Evolutionary conservation across 2,113 vertebrate genomes (phyloP), one percentile per base, ranked within the genome.

Genomic region (Geococcyx californianus): DNA sequence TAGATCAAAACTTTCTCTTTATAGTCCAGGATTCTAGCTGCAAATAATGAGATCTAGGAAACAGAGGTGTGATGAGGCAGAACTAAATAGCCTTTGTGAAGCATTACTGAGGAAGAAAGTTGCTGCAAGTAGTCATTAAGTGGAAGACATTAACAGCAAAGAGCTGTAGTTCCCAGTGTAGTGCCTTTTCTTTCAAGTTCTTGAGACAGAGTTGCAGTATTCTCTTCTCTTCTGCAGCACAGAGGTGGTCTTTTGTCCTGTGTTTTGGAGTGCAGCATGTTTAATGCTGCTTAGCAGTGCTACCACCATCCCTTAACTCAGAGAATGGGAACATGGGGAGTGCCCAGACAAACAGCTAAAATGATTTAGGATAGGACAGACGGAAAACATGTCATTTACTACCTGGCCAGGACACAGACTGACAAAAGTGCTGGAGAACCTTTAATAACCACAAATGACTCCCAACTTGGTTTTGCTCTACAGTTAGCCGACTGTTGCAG

Each of bases 21-120:
- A 38, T 7, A 63, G n/a, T 34, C 36, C 56, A 62, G 68, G 26
- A 84, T 86, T 90, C 70, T 59, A 40, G 45, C n/a, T 85, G 51
- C 51, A 93, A 85, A 84, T 94, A 85, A 93, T 67, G 51, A 51
- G 67, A 87, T 95, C 91, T 87, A 90, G 55, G 59, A 93, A 91
- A 84, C 74, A 74, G 60, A 68, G 12, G 29, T 83, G 70, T 87
- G 82, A 93, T 95, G 84, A 94, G 58, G 63, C 89, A 93, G 89
- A 95, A 95, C 84, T 93, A 95, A 96, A 83, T 29, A 95, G 58
- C 49, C 66, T 79, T 66, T 87, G 23, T 55, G 89, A 94, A 63
- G 8, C 75, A 80, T 73, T 93, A 51, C 62, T 33, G 42, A 79
- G 49, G 51, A 89, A 62, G 47, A 87, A 87, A 80, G 59, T 70